These are phyloP conservation scores for Ooceraea biroi DNA, from an alignment of 1,140 invertebrate genomes.

Conservation along the genomic window DNA sequence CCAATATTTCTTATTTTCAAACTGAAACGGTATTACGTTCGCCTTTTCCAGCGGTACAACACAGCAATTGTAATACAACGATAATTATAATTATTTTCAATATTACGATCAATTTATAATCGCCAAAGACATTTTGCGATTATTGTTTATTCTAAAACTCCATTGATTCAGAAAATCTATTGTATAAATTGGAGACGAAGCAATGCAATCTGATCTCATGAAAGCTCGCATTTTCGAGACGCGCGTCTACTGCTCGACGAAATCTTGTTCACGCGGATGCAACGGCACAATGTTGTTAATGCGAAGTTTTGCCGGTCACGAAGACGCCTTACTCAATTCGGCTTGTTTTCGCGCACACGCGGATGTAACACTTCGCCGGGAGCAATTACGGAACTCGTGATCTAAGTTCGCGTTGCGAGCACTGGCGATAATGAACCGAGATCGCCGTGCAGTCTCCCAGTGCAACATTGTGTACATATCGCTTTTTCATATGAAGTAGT, in stretches of 20 bases:
- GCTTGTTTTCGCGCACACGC: slow-evolving; percentile 44
- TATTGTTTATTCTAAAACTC: background rate
- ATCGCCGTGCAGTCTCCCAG: slow-evolving; percentile 35
- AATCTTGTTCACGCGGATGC: slow-evolving; percentile 14
- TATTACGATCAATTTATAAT: background rate
- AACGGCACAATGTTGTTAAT: slow-evolving; percentile 35
- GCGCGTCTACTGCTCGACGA: background rate
- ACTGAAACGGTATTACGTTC: background rate
- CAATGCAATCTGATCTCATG: background rate
- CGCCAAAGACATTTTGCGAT: background rate
- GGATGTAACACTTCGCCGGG: slow-evolving; percentile 47
- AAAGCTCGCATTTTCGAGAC: slow-evolving; percentile 7
- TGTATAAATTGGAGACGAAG: background rate
- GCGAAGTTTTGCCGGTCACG: slow-evolving; percentile 51
- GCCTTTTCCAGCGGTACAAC: background rate
- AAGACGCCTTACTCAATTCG: slow-evolving; percentile 52
- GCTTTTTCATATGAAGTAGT: slow-evolving; percentile 11
- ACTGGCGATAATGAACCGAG: slow-evolving; percentile 54
- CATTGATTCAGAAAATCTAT: background rate
- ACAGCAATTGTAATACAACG: background rate
- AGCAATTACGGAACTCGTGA: slow-evolving; percentile 58
- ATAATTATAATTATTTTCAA: background rate
- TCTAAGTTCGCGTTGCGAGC: slow-evolving; percentile 50
- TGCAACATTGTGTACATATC: slow-evolving; percentile 2
- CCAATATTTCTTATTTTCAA: slow-evolving; percentile 25